Evolutionary conservation across 2,888 invertebrate genomes (phyloP).

Genomic region (Melanchra persicariae): DNA sequence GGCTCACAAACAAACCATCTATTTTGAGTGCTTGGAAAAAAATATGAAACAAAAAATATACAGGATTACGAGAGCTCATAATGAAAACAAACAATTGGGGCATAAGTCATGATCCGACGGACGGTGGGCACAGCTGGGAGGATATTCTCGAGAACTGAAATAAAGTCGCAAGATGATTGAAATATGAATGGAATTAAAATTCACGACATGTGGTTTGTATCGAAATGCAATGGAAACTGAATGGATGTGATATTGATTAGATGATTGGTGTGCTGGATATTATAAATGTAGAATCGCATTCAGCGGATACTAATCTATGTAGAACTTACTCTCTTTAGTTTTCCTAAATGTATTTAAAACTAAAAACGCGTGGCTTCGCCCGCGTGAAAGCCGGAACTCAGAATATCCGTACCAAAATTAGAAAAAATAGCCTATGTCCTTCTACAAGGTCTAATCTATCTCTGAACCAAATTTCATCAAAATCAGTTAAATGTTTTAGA

Average conservation of each 20-base stretch:
- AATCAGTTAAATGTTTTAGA: too few relatives aligned
- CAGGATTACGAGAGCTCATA: constrained; percentile 80
- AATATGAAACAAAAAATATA: constrained; percentile 80
- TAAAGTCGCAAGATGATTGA: constrained; percentile 58
- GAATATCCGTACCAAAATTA: too few relatives aligned
- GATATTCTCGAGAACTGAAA: constrained; percentile 56
- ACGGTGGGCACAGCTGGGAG: constrained; percentile 63
- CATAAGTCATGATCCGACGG: constrained; percentile 77
- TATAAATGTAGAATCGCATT: neutral
- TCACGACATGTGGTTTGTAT: constrained; percentile 56
- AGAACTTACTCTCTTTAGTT: neutral
- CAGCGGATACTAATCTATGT: neutral
- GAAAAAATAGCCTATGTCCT: too few relatives aligned
- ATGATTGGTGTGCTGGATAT: neutral
- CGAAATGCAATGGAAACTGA: constrained; percentile 10
- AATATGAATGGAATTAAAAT: constrained; percentile 63
- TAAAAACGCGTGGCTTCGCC: too few relatives aligned
- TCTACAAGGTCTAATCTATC: too few relatives aligned
- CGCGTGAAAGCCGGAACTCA: too few relatives aligned
- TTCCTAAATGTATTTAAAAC: too few relatives aligned
- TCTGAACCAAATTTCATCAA: too few relatives aligned
- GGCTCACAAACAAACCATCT: constrained; percentile 81
- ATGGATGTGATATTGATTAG: constrained; percentile 11
- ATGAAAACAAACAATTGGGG: constrained; percentile 83
- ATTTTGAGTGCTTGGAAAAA: constrained; percentile 79